phyloP scores from a whole-genome alignment of 2,113 vertebrate species.

The Oreochromis aureus region DNA sequence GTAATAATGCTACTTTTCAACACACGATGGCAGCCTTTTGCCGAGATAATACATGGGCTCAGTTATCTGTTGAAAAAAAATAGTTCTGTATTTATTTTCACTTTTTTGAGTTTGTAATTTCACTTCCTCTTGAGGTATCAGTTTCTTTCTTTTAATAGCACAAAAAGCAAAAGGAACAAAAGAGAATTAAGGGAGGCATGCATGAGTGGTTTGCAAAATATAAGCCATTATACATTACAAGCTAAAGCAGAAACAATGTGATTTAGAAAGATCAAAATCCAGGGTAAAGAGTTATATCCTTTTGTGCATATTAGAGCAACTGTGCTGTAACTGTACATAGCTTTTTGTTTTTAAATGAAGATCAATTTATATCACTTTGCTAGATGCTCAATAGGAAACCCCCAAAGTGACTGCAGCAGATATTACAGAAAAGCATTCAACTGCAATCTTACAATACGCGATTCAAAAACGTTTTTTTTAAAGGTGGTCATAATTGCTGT shows the following conservation, averaged over 20 bases:
- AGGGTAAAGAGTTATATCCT: background rate
- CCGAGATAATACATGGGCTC: background rate
- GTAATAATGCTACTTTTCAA: background rate
- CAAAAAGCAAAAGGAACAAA: background rate
- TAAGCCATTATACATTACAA: background rate
- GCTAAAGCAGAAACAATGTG: background rate
- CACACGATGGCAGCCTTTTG: conserved; percentile 10
- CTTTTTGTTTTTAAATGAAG: background rate
- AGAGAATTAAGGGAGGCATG: background rate
- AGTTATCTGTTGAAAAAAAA: background rate
- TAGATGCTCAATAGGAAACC: background rate
- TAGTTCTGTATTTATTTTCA: background rate
- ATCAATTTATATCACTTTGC: background rate
- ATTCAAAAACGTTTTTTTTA: background rate
- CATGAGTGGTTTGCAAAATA: background rate
- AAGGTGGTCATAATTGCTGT: background rate
- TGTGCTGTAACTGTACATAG: background rate
- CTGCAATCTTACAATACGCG: background rate
- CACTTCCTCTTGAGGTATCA: background rate
- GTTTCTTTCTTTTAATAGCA: background rate
- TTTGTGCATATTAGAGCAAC: background rate
- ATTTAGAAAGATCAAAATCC: background rate
- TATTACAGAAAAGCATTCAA: background rate
- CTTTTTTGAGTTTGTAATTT: background rate
- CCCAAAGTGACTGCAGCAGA: background rate